Conservation (phyloP, 2,888 invertebrate species). For the Perithous albicinctus region DNA sequence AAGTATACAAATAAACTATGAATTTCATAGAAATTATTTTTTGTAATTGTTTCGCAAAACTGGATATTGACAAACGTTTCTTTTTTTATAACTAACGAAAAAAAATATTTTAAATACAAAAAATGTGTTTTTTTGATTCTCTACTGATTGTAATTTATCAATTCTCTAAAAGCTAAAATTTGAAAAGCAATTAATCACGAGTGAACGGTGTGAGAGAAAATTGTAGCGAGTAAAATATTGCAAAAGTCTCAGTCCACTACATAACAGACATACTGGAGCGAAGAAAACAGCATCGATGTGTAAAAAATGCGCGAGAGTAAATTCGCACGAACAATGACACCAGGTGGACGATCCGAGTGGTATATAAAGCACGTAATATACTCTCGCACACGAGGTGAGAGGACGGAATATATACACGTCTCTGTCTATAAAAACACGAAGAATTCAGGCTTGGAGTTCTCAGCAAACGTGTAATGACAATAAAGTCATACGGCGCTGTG, state of each 20-base stretch:
- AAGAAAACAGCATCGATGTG: slow-evolving; percentile 38
- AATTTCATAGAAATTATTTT: too few relatives aligned
- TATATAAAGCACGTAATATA: slow-evolving; percentile 25
- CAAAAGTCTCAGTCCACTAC: not conserved
- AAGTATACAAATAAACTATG: too few relatives aligned
- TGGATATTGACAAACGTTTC: too few relatives aligned
- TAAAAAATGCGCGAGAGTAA: slow-evolving; percentile 58
- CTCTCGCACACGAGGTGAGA: slow-evolving; percentile 48
- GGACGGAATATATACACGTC: slow-evolving; percentile 49
- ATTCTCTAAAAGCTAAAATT: not conserved
- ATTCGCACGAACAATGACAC: slow-evolving; percentile 46
- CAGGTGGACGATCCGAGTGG: not conserved
- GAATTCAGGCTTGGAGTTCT: slow-evolving; percentile 33
- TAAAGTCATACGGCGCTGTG: slow-evolving; percentile 36
- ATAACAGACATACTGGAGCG: not conserved
- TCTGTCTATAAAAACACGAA: slow-evolving; percentile 17
- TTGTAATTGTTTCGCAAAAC: too few relatives aligned
- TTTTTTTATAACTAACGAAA: too few relatives aligned
- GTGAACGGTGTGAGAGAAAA: slow-evolving; percentile 35
- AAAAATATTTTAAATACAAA: too few relatives aligned
- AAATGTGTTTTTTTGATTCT: too few relatives aligned
- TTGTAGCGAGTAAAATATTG: slow-evolving; percentile 22
- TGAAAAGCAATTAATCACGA: slow-evolving; percentile 15
- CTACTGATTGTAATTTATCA: too few relatives aligned
- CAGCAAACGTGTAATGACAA: slow-evolving; percentile 38